Conservation (phyloP, 2,797 vertebrate genomes). For the Salarias fasciatus region DNA sequence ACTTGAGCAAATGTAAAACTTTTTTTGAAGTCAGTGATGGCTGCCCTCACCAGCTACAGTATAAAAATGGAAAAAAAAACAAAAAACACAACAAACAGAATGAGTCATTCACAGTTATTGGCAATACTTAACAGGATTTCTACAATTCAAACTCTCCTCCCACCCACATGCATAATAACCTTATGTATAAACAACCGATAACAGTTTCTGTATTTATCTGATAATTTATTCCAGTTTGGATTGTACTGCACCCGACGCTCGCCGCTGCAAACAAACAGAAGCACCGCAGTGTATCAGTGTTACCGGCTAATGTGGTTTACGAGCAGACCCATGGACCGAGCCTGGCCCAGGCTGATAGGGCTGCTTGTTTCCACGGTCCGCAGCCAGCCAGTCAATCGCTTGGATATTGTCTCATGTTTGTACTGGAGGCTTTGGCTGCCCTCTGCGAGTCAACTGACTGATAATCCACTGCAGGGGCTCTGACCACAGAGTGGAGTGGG, state of each 20-base stretch:
- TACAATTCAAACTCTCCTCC: constrained; percentile 20
- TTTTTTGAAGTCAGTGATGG: background rate
- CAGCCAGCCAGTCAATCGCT: constrained; percentile 62
- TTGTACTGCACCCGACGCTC: constrained; percentile 32
- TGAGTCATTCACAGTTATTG: constrained; percentile 1
- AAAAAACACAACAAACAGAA: background rate
- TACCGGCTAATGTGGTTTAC: constrained; percentile 48
- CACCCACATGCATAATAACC: constrained; percentile 26
- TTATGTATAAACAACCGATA: constrained; percentile 40
- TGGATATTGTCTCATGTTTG: constrained; percentile 78
- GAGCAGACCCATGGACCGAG: constrained; percentile 49
- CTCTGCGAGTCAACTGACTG: constrained; percentile 74
- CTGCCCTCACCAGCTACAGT: background rate
- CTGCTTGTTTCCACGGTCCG: constrained; percentile 64
- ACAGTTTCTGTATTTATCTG: constrained; percentile 56
- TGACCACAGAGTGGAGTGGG: constrained; percentile 44
- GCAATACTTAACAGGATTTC: constrained; percentile 28
- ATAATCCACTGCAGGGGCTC: constrained; percentile 72
- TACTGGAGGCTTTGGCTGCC: constrained; percentile 70
- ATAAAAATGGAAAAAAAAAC: background rate
- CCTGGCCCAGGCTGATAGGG: constrained; percentile 66
- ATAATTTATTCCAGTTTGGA: constrained; percentile 53
- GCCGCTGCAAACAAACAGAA: constrained; percentile 59
- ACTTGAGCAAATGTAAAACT: constrained; percentile 14
- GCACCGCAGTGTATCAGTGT: constrained; percentile 41